Evolutionary conservation across 2,888 invertebrate genomes (phyloP).

Genomic region (Pasiphila rectangulata): DNA sequence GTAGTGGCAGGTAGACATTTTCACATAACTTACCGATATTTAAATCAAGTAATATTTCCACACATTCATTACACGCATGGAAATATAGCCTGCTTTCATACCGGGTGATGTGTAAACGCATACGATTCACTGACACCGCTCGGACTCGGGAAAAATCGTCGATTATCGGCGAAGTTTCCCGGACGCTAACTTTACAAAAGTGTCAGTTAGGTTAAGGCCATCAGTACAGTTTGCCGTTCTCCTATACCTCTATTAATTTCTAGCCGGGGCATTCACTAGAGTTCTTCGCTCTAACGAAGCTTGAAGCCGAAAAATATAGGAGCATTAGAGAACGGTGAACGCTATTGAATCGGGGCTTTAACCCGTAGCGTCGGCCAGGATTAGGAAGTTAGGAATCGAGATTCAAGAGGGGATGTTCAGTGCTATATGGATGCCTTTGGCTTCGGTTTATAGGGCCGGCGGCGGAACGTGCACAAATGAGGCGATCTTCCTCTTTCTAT

Average conservation of each 20-base stretch:
- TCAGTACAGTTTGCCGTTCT: neutral
- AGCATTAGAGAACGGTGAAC: neutral
- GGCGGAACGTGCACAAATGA: constrained; percentile 51
- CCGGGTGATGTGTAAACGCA: neutral
- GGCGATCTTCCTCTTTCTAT: constrained; percentile 46
- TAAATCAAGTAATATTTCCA: neutral
- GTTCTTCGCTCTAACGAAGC: neutral
- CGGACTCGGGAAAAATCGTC: neutral
- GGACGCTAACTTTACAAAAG: constrained; percentile 4
- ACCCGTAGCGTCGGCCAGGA: constrained; percentile 9
- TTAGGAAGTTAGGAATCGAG: constrained; percentile 21
- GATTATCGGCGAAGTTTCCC: neutral
- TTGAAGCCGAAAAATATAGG: neutral
- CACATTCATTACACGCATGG: neutral
- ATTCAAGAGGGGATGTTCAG: constrained; percentile 38
- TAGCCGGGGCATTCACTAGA: neutral
- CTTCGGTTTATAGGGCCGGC: constrained; percentile 65
- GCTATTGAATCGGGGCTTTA: neutral
- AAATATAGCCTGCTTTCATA: neutral
- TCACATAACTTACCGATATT: neutral
- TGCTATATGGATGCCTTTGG: constrained; percentile 75
- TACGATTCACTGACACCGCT: neutral
- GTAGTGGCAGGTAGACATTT: neutral
- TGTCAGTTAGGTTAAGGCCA: neutral
- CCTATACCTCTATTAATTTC: neutral